A percentile compares a stretch with the other conserved stretches of the same genome.
Conservation (phyloP, 1,140 invertebrate genomes). For the Scaptomyza hsui region DNA sequence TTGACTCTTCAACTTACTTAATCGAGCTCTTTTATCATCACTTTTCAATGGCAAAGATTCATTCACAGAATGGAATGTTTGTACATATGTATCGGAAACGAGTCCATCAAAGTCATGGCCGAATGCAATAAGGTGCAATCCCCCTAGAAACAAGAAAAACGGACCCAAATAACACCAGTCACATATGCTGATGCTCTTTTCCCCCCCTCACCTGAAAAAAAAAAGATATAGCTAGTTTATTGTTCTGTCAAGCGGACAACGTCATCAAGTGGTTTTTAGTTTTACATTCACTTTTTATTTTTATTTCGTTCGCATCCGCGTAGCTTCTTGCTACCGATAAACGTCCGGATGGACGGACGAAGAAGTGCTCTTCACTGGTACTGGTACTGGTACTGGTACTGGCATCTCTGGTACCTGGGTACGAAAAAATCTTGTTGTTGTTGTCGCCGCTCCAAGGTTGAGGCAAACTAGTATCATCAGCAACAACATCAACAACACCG, state of each 20-base stretch:
- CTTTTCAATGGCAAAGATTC: conserved; percentile 28
- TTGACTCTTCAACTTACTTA: no score
- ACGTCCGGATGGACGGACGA: conserved; percentile 28
- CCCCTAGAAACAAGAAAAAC: conserved; percentile 7
- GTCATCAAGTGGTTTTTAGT: conserved; percentile 67
- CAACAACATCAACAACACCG: conserved; percentile 39
- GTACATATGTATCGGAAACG: conserved; percentile 11
- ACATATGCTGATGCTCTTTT: conserved; percentile 41
- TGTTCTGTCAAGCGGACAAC: conserved; percentile 70
- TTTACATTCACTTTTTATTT: conserved; percentile 79
- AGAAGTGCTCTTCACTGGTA: conserved; percentile 71
- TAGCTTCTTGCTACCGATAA: conserved; percentile 37
- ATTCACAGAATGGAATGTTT: conserved; percentile 7
- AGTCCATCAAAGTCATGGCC: conserved; percentile 43
- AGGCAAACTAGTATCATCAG: conserved; percentile 77
- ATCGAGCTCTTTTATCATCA: background rate
- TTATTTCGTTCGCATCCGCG: conserved; percentile 74
- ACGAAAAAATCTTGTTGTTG: conserved; percentile 67
- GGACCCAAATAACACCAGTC: conserved; percentile 52
- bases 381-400: conserved; percentile 38
- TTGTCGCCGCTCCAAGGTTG: conserved; percentile 70
- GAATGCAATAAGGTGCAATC: conserved; percentile 10
- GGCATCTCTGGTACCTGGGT: conserved; percentile 47
- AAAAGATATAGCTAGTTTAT: conserved; percentile 49
- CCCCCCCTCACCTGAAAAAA: background rate